Evolutionary conservation across 2,797 vertebrate genomes (phyloP).

Genomic region (Rhinoraja longicauda): DNA sequence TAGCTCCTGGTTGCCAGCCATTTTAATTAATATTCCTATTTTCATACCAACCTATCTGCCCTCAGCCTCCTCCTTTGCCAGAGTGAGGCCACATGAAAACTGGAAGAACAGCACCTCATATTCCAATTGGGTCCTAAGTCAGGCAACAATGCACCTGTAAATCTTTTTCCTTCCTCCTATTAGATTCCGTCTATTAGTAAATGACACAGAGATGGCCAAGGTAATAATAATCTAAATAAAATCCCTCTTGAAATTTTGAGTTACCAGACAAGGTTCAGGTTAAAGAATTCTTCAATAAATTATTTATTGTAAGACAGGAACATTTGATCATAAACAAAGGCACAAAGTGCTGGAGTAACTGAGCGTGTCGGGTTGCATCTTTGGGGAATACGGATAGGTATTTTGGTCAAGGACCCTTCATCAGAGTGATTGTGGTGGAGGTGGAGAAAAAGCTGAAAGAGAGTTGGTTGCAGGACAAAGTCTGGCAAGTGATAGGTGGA

Average conservation of each 20-base stretch:
- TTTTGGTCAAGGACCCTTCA: too few species aligned
- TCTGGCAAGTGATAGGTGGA: too few species aligned
- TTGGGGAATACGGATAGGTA: too few species aligned
- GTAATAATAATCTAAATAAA: background rate
- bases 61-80: background rate
- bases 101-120: too few species aligned
- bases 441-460: too few species aligned
- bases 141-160: background rate
- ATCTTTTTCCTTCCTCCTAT: background rate
- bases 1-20: too few species aligned
- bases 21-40: too few species aligned
- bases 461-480: too few species aligned
- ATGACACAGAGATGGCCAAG: background rate
- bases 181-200: background rate
- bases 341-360: too few species aligned
- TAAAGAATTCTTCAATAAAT: background rate
- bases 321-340: background rate
- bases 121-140: background rate
- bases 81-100: background rate
- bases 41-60: too few species aligned
- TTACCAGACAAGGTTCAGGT: background rate
- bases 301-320: background rate
- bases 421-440: too few species aligned
- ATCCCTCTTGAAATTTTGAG: background rate
- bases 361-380: too few species aligned